phyloP scores from a whole-genome alignment of 2,888 invertebrate species.

The Philereme vetulata region DNA sequence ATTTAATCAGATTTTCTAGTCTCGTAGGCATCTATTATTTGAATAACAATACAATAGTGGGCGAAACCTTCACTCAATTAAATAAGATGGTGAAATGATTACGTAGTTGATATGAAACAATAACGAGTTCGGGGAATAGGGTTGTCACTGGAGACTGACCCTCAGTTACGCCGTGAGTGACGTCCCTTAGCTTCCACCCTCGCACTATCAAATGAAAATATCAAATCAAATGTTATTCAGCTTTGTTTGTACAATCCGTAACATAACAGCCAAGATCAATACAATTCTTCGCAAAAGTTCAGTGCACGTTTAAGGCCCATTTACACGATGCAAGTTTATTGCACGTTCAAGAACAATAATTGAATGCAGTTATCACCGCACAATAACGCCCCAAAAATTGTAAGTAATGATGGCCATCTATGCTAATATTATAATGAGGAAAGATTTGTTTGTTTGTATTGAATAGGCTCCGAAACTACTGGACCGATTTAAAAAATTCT shows the following conservation, averaged over 20 bases:
- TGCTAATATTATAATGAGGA: no score
- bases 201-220: slow-evolving; percentile 40
- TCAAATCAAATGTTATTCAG: slow-evolving; percentile 38
- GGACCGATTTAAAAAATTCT: no score
- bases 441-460: no score
- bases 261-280: slow-evolving; percentile 5
- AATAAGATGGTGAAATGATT: slow-evolving; percentile 56
- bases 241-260: slow-evolving; percentile 29
- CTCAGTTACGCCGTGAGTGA: slow-evolving; percentile 53
- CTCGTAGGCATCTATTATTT: slow-evolving; percentile 8
- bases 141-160: slow-evolving; percentile 56
- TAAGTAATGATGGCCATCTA: no score
- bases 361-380: no score
- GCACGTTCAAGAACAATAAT: no score
- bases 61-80: slow-evolving; percentile 46
- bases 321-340: no score
- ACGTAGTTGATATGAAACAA: slow-evolving; percentile 61
- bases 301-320: slow-evolving; percentile 12
- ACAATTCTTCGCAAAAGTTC: slow-evolving; percentile 10
- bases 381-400: no score
- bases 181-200: slow-evolving; percentile 42
- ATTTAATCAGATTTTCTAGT: background rate
- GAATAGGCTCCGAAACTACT: no score
- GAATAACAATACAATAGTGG: slow-evolving; percentile 31
- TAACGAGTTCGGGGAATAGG: slow-evolving; percentile 72